Conservation (phyloP, 2,113 vertebrate species). For the Coptodon rendalli region DNA sequence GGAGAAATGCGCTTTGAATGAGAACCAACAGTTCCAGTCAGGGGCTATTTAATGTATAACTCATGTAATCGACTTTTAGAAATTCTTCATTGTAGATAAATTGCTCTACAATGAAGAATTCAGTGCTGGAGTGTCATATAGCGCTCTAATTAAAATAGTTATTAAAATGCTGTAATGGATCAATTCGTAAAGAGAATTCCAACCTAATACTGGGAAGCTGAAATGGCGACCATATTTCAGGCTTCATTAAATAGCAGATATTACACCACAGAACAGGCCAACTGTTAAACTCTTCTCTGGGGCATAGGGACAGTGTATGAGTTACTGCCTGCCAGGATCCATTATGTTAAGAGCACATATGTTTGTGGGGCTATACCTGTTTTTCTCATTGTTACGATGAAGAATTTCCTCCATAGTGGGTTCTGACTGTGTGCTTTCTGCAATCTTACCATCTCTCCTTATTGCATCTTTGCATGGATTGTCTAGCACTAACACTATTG, state of each 20-base stretch:
- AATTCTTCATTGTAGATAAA: neutral
- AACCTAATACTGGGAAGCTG: constrained; percentile 16
- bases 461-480: neutral
- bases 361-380: constrained; percentile 15
- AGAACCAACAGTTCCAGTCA: neutral
- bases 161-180: neutral
- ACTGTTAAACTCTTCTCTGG: constrained; percentile 43
- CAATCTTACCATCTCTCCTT: neutral
- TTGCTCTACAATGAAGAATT: neutral
- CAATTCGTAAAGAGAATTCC: constrained; percentile 2
- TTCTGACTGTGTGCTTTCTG: constrained; percentile 5
- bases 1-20: neutral
- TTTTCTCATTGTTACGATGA: constrained; percentile 51
- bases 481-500: neutral
- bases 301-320: constrained; percentile 28
- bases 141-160: neutral
- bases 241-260: constrained; percentile 48
- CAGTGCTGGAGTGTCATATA: neutral
- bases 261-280: constrained; percentile 28
- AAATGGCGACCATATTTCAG: constrained; percentile 44
- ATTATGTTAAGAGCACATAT: constrained; percentile 41
- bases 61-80: neutral
- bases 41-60: neutral
- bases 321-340: constrained; percentile 40
- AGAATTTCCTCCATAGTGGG: constrained; percentile 6